Evolutionary conservation across 2,113 vertebrate genomes (phyloP).

Genomic region (Zosterops japonicus): DNA sequence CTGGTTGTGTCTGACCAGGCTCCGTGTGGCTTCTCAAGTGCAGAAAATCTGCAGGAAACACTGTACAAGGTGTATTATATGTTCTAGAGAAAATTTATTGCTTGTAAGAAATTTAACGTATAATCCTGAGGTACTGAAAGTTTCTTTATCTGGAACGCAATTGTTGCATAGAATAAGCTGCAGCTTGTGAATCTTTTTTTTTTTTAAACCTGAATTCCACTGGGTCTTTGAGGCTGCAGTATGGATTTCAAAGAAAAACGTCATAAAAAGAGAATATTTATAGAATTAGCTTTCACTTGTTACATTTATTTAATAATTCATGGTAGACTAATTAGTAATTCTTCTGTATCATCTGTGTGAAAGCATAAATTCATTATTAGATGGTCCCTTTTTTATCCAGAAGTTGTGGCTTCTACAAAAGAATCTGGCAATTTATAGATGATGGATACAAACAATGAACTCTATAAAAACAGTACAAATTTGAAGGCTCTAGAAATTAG

Average conservation of each 20-base stretch:
- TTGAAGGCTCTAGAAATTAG: not conserved
- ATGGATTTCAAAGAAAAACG: not conserved
- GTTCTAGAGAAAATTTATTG: constrained; percentile 35
- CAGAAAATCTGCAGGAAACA: not conserved
- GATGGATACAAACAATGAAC: not conserved
- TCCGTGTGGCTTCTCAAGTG: not conserved
- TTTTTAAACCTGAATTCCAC: not conserved
- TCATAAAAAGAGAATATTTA: not conserved
- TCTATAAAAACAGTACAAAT: constrained; percentile 39
- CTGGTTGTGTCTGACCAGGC: not conserved
- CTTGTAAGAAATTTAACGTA: not conserved
- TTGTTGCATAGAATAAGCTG: not conserved
- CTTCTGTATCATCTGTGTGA: not conserved
- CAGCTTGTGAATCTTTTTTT: not conserved
- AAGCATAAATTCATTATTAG: not conserved
- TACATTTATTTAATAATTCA: not conserved
- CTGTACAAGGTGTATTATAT: constrained; percentile 25
- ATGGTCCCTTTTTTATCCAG: not conserved
- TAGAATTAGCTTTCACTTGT: constrained; percentile 1
- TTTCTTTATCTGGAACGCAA: not conserved
- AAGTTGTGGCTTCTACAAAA: not conserved
- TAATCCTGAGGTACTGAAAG: not conserved
- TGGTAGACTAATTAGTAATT: not conserved
- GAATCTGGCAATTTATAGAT: not conserved
- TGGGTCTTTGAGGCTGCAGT: not conserved